Percentiles rank a stretch among this genome's conserved stretches.
phyloP scores from a whole-genome alignment of 2,113 vertebrate genomes.

The Cinclus mexicanus region DNA sequence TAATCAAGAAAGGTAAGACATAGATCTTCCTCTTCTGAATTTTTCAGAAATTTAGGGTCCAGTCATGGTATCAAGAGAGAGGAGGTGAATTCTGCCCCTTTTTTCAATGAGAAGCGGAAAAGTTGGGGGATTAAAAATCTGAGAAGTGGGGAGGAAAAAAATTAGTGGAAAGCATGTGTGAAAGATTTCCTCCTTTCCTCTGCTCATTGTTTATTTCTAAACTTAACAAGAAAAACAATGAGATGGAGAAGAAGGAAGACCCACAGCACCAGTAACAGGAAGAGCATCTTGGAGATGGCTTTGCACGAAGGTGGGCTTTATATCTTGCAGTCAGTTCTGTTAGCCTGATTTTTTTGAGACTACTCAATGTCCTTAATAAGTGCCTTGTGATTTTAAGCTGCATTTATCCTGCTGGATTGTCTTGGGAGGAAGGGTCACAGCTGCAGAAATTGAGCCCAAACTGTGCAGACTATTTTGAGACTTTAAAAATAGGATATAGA shows the following conservation, averaged over 20 bases:
- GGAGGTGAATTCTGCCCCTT: not conserved
- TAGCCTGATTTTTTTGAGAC: not conserved
- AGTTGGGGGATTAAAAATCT: not conserved
- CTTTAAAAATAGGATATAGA: not conserved
- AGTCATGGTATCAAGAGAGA: not conserved
- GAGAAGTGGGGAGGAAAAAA: not conserved
- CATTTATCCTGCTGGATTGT: not conserved
- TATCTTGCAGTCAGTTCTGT: not conserved
- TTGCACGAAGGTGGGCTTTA: not conserved
- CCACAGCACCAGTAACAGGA: not conserved
- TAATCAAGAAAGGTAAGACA: not conserved
- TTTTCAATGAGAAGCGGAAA: not conserved
- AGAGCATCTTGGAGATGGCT: not conserved
- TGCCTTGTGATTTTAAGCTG: not conserved
- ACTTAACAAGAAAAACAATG: not conserved
- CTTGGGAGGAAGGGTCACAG: not conserved
- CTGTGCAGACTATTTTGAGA: not conserved
- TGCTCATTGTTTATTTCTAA: not conserved
- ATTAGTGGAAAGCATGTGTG: not conserved
- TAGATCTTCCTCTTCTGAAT: not conserved
- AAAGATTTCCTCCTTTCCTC: not conserved
- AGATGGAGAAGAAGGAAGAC: not conserved
- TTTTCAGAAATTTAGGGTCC: not conserved
- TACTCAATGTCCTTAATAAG: not conserved
- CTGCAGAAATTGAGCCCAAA: not conserved